Percentiles rank a stretch among this genome's conserved stretches.
These are phyloP conservation scores for Vanessa tameamea DNA, from an alignment of 1,140 invertebrate species.

Conservation along the genomic window DNA sequence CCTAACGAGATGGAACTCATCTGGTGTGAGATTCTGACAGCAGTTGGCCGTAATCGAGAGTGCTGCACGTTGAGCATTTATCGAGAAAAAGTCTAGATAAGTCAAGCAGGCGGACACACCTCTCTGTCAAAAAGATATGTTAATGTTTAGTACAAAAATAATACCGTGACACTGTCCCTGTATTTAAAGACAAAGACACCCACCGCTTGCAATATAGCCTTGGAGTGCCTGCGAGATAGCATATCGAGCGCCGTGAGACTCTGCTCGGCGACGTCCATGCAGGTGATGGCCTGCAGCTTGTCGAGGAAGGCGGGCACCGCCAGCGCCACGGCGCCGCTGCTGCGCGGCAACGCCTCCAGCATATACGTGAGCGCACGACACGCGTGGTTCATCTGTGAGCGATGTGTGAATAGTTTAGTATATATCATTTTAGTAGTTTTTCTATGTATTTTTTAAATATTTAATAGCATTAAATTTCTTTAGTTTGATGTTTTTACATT, in stretches of 20 bases:
- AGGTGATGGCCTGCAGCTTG: slow-evolving; percentile 98
- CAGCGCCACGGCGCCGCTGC: slow-evolving; percentile 97
- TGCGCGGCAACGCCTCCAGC: slow-evolving; percentile 98
- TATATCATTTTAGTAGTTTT: background rate
- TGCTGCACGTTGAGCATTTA: slow-evolving; percentile 96
- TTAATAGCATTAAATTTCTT: background rate
- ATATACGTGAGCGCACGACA: slow-evolving; percentile 99
- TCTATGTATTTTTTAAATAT: background rate
- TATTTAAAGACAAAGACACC: slow-evolving; percentile 29
- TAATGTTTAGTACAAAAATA: too few relatives aligned
- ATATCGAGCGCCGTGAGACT: slow-evolving; percentile 97
- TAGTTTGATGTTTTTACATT: background rate
- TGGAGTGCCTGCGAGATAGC: slow-evolving; percentile 97
- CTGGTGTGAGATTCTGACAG: slow-evolving; percentile 95
- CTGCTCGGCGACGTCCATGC: slow-evolving; percentile 99
- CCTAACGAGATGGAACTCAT: slow-evolving; percentile 95
- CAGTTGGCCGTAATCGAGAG: slow-evolving; percentile 98
- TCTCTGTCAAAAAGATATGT: slow-evolving; percentile 81
- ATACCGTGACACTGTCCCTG: too few relatives aligned
- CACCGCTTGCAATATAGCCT: slow-evolving; percentile 96
- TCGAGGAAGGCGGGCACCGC: slow-evolving; percentile 97
- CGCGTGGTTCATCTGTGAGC: slow-evolving; percentile 96
- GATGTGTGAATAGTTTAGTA: background rate
- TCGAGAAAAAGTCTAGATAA: slow-evolving; percentile 98
- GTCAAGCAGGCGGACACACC: slow-evolving; percentile 97